Conservation (phyloP, 2,797 vertebrate species). For the Eupleurogrammus muticus region DNA sequence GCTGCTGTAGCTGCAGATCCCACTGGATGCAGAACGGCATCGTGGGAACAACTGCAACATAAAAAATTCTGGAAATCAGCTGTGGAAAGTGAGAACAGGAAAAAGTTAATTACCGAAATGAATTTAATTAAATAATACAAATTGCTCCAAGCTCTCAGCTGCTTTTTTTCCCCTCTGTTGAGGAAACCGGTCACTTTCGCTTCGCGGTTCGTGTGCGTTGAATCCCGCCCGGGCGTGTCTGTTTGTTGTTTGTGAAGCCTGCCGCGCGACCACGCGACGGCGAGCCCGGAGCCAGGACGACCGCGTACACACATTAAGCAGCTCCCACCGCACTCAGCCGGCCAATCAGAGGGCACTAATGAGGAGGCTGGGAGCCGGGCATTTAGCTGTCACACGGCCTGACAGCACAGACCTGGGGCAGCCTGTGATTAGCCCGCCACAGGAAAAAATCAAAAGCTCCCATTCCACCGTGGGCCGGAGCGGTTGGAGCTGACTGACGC, state of each 20-base stretch:
- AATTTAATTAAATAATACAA: background rate
- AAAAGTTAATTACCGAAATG: background rate
- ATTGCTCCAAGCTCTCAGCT: background rate
- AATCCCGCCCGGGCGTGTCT: conserved; percentile 66
- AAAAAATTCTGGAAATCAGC: background rate
- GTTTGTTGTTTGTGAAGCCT: conserved; percentile 73
- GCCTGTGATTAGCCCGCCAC: conserved; percentile 73
- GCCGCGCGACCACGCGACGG: conserved; percentile 61
- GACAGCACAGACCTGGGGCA: conserved; percentile 64
- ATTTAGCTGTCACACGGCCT: conserved; percentile 79
- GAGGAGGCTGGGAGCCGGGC: conserved; percentile 59
- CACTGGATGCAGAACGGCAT: background rate
- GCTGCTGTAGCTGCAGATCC: too few relatives aligned
- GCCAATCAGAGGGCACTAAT: conserved; percentile 76
- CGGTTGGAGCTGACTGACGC: conserved; percentile 72
- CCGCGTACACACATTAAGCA: conserved; percentile 75
- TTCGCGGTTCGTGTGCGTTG: conserved; percentile 32
- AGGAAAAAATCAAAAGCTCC: conserved; percentile 78
- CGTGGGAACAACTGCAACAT: background rate
- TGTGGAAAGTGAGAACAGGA: background rate
- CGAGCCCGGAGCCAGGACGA: conserved; percentile 50
- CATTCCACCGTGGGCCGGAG: conserved; percentile 71
- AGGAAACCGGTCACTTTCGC: conserved; percentile 39
- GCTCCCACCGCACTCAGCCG: conserved; percentile 60
- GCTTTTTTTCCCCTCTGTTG: background rate